Percentiles rank a stretch among this genome's conserved stretches.
Evolutionary conservation across 1,140 invertebrate species (phyloP).

Genomic region (Sitophilus oryzae): DNA sequence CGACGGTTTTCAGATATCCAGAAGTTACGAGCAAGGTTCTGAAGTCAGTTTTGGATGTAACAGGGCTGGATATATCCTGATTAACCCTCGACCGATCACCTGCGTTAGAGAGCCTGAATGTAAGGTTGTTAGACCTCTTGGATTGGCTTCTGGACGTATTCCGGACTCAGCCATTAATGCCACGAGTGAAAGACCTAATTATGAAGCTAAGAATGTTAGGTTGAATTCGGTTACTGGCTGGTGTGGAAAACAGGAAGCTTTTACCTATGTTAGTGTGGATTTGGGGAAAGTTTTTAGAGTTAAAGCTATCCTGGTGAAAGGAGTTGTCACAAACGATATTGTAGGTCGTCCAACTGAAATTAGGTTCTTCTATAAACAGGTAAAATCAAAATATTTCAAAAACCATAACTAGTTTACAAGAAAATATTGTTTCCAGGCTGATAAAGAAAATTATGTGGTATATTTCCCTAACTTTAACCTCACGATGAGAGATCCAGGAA

Average conservation of each 20-base stretch:
- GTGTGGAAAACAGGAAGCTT: constrained; percentile 91
- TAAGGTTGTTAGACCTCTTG: constrained; percentile 85
- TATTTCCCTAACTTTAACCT: constrained; percentile 95
- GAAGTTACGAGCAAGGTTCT: constrained; percentile 89
- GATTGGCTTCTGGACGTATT: constrained; percentile 72
- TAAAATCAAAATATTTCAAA: no score
- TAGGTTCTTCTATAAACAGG: constrained; percentile 92
- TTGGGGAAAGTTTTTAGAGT: constrained; percentile 84
- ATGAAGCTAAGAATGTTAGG: constrained; percentile 85
- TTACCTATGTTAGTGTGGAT: constrained; percentile 93
- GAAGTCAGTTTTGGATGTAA: constrained; percentile 87
- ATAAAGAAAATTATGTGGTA: constrained; percentile 90
- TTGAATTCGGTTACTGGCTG: constrained; percentile 90
- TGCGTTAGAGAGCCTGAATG: constrained; percentile 91
- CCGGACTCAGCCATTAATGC: constrained; percentile 95
- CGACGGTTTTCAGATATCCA: constrained; percentile 82
- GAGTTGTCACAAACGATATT: constrained; percentile 90
- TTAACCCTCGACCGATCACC: constrained; percentile 82
- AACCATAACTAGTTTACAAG: no score
- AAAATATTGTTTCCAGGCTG: constrained; percentile 47
- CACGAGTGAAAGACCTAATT: constrained; percentile 85
- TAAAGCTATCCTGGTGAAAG: constrained; percentile 88
- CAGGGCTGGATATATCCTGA: constrained; percentile 87
- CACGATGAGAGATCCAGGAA: constrained; percentile 87
- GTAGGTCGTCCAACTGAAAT: constrained; percentile 92